Percentiles rank a stretch among this genome's conserved stretches.
Evolutionary conservation across 2,797 vertebrate species (phyloP).

Genomic region (Morelia viridis): DNA sequence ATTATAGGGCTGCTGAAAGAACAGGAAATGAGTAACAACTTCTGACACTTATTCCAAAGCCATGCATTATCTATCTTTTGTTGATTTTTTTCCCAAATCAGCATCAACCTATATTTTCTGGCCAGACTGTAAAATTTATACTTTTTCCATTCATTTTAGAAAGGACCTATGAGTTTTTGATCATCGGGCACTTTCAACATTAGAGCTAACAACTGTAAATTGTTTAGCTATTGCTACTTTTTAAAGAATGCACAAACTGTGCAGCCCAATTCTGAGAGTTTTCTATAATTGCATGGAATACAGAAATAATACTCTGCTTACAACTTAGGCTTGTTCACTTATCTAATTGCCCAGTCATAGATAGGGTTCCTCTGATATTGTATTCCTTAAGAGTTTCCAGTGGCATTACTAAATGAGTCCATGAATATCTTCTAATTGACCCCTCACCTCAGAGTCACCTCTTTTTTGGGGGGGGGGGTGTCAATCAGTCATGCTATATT

Average conservation of each 20-base stretch:
- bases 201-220: background rate
- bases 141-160: background rate
- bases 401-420: background rate
- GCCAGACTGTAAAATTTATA: background rate
- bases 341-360: background rate
- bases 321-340: background rate
- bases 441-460: constrained; percentile 27
- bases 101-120: background rate
- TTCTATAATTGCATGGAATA: background rate
- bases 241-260: background rate
- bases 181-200: background rate
- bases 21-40: background rate
- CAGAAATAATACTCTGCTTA: background rate
- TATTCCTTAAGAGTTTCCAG: fast-evolving
- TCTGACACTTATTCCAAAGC: background rate
- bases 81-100: no score
- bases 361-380: background rate
- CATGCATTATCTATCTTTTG: background rate
- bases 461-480: background rate
- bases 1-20: background rate
- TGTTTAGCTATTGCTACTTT: background rate
- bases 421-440: constrained; percentile 21
- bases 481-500: background rate
- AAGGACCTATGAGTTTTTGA: background rate
- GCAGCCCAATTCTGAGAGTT: background rate